Base-by-base conservation (phyloP, 2,797 vertebrate species). In the Cirrhinus mrigala region DNA sequence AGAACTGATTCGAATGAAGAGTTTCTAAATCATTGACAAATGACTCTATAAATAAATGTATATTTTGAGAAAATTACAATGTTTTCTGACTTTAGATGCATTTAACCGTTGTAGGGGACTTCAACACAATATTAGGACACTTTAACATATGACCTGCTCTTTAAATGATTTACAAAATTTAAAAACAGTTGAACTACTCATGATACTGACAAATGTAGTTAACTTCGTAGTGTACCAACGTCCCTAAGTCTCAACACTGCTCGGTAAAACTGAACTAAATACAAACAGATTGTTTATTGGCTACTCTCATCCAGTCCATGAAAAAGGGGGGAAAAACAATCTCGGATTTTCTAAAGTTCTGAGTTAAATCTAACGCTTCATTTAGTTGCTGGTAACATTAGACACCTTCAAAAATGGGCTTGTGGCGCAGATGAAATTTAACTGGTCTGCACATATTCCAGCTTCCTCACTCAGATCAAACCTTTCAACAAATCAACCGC, bases 401-500 rank as follows among this genome's bases (percentile, higher is more conserved):
- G 73, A 83, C 7, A 12, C 14, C 75, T 78, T 84, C 50, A 82
- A 76, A 78, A 69, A 56, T 33, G 46, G 11, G 12, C 22, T 79
- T 79, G 58, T 62, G 46, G 60, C 2, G 8, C 9, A 15, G 22
- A 62, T 77, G 82, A 84, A 77, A 66, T 10, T 64, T 37, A 77
- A 83, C 73, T 58, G 74, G 75, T 70, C 52, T 56, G 62, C 37
- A 46, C 52, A 69, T 56, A 56, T 70, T 75, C 75, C 75, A 58
- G 82, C 66, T 78, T 84, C 74, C 82, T 68, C 44, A 24, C 48
- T 83, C 48, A 77, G 82, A 76, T 84, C 62, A 70, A 78, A 77
- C 50, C 22, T 85, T 79, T 79, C 54, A 79, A 79, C 77, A 85
- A 85, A 85, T 85, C 76, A 79, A 37, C 75, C 83, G 33, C 76